A percentile compares a stretch with the other conserved stretches of the same genome.
Evolutionary conservation across 2,888 invertebrate genomes (phyloP).

Genomic region (Macropis europaea): DNA sequence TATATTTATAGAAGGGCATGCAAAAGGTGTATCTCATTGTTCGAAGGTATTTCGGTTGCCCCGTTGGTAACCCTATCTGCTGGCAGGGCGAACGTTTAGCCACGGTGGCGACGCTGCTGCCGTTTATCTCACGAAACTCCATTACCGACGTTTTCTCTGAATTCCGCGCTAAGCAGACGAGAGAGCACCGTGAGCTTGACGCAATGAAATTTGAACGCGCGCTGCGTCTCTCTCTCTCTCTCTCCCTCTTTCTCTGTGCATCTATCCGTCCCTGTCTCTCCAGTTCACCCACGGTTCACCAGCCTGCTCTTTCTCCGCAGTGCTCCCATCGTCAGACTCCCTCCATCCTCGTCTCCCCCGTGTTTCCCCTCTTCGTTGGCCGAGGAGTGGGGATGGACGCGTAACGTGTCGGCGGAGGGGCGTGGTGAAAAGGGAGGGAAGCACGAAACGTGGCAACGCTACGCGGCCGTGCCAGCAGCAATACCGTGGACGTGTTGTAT

Average conservation of each 20-base stretch:
- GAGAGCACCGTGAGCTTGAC: constrained; percentile 65
- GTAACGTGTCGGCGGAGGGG: constrained; percentile 34
- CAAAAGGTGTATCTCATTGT: neutral
- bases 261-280: neutral
- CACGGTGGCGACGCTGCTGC: constrained; percentile 55
- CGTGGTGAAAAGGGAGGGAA: constrained; percentile 46
- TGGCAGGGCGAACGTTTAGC: constrained; percentile 19
- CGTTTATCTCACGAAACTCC: constrained; percentile 76
- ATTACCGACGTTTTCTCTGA: constrained; percentile 75
- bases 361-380: neutral
- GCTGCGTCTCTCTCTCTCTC: constrained; percentile 54
- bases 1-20: neutral
- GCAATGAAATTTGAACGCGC: constrained; percentile 77
- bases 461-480: constrained; percentile 42
- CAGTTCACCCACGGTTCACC: neutral
- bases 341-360: constrained; percentile 7
- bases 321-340: constrained; percentile 22
- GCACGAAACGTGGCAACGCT: constrained; percentile 56
- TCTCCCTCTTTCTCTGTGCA: constrained; percentile 19
- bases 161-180: constrained; percentile 57
- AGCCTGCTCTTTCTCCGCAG: constrained; percentile 2
- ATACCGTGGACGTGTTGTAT: constrained; percentile 41
- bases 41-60: constrained; percentile 27
- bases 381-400: constrained; percentile 45
- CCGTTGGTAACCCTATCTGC: constrained; percentile 52